Evolutionary conservation across 2,113 vertebrate genomes (phyloP).

Genomic region (Callaeas wilsoni): DNA sequence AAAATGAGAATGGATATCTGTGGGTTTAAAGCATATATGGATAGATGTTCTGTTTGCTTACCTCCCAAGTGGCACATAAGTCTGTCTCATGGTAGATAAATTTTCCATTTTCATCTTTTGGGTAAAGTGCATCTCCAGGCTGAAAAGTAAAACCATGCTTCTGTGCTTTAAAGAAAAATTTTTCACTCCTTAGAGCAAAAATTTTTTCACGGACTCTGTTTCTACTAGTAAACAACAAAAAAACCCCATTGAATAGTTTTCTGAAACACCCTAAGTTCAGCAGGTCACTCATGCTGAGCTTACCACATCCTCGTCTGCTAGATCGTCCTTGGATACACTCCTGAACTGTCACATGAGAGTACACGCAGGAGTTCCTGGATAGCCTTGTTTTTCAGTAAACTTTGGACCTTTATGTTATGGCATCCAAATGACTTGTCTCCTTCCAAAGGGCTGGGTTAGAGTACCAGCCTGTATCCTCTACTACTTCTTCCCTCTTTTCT

Average conservation of each 20-base stretch:
- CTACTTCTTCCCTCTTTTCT: background rate
- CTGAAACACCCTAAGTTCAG: background rate
- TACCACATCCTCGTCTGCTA: background rate
- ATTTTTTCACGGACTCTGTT: background rate
- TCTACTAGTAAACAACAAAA: background rate
- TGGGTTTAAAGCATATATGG: background rate
- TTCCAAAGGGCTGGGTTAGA: background rate
- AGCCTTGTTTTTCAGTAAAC: background rate
- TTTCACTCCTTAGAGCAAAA: background rate
- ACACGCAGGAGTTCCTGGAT: background rate
- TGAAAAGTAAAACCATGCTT: conserved; percentile 56
- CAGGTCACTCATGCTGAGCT: background rate
- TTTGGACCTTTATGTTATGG: background rate
- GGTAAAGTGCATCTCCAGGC: conserved; percentile 84
- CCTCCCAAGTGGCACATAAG: conserved; percentile 93
- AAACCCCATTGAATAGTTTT: background rate
- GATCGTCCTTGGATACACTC: background rate
- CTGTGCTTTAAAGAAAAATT: background rate
- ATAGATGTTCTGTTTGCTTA: conserved; percentile 62
- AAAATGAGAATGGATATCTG: background rate
- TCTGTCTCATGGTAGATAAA: conserved; percentile 82
- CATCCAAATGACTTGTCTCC: background rate
- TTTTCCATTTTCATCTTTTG: conserved; percentile 83
- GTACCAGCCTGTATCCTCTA: background rate
- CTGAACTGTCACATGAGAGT: background rate